Percentiles rank a stretch among this genome's conserved stretches.
These are phyloP conservation scores for Calvadosia cruxmelitensis DNA, from an alignment of 30 jellyfish, hydroid and myxozoan species.

Conservation along the genomic window DNA sequence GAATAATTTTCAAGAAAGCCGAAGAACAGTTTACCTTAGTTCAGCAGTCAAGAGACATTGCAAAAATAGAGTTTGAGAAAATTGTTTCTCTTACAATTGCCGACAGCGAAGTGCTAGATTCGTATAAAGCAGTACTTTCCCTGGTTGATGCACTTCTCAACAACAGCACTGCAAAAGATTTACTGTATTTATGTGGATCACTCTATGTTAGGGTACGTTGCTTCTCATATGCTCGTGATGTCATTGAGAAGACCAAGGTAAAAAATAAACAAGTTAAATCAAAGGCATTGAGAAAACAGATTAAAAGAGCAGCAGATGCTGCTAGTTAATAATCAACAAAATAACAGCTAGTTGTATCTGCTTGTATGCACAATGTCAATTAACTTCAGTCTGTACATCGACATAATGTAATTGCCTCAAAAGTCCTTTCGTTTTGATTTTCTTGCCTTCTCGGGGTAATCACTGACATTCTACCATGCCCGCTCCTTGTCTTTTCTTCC, in stretches of 20 bases:
- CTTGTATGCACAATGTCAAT: no score
- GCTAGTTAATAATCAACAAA: no score
- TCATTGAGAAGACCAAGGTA: conserved; percentile 8
- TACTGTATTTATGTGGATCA: neutral
- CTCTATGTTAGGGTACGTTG: conserved; percentile 13
- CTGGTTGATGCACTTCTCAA: no score
- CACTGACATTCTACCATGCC: neutral
- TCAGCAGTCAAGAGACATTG: no score
- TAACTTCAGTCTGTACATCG: no score
- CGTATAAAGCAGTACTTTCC: neutral
- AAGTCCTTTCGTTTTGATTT: neutral
- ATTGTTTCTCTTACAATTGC: no score
- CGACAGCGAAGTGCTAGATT: neutral
- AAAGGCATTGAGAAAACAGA: conserved; percentile 14
- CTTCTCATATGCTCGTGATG: conserved; percentile 15
- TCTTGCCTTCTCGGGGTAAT: conserved; percentile 12
- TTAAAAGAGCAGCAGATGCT: no score
- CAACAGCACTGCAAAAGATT: neutral
- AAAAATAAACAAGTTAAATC: conserved; percentile 2
- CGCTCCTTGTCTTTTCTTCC: conserved; percentile 1
- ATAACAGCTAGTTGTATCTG: no score
- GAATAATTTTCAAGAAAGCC: no score
- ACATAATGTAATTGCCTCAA: no score
- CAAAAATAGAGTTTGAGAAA: no score
- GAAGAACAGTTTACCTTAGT: no score